Base-by-base conservation (phyloP, 2,113 vertebrate species). In the Aplodontia rufa region DNA sequence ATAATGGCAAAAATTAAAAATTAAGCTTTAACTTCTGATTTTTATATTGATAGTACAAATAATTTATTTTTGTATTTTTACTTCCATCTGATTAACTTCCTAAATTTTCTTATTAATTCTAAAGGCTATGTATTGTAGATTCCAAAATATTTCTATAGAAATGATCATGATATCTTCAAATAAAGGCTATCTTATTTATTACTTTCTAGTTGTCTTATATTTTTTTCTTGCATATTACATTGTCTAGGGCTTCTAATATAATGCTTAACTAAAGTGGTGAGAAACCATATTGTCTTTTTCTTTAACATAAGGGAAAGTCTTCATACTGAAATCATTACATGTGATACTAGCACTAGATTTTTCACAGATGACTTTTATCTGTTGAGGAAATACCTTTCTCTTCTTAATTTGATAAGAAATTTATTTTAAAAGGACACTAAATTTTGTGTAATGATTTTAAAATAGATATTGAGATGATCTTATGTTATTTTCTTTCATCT, bases 11-110 rank as follows among this genome's bases (percentile, higher is more conserved):
- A 24, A 76, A 8, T 89, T 71, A 1, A 40, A 40, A 55, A 55
- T 47, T 58, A 47, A 69, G 80, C 42, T 72, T 86, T 72, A 72
- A 58, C 84, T 85, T 94, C 30, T 82, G 35, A n/a, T 79, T 94
- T 5, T 12, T 83, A n/a, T 76, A 8, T 45, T 94, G 17, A 47
- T 55, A 30, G 37, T 37, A 14, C 30, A 16, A n/a, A 75, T 26
- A 68, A 16, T 68, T 32, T 90, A 53, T 87, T 78, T 85, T 51
- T 60, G 5, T 35, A n/a, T 69, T 49, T 69, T 42, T 10, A 42
- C 9, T 5, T 91, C 40, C 66, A 62, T 69, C 60, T 87, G n/a
- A 9, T 14, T 85, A 76, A 37, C 40, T 76, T 90, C 28, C 37
- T 83, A 89, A 82, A 66, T 17, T 89, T n/a, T 81, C 4, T 62